Evolutionary conservation across 2,113 vertebrate species (phyloP).

Genomic region (Hippocampus zosterae): DNA sequence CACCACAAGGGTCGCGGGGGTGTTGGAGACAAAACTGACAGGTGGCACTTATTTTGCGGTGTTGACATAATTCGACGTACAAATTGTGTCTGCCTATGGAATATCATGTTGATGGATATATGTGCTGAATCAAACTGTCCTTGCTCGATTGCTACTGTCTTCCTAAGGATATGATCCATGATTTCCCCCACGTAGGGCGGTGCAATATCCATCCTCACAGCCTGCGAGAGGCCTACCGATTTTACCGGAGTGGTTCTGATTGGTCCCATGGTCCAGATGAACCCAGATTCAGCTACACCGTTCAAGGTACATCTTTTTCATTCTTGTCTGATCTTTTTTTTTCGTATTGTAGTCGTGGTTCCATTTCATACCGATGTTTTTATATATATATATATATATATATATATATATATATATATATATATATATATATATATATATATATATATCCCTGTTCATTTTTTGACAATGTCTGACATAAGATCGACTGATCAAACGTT

Average conservation of each 20-base stretch:
- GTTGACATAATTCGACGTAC: not conserved
- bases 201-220: constrained; percentile 86
- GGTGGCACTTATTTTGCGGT: not conserved
- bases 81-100: not conserved
- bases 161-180: constrained; percentile 14
- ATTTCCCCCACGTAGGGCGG: constrained; percentile 78
- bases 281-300: constrained; percentile 86
- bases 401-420: too few relatives aligned
- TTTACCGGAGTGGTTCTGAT: constrained; percentile 89
- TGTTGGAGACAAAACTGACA: not conserved
- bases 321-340: not conserved
- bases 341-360: not conserved
- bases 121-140: not conserved
- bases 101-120: not conserved
- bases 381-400: too few relatives aligned
- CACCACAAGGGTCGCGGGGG: too few relatives aligned
- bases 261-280: constrained; percentile 86
- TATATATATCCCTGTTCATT: not conserved
- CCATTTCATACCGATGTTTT: not conserved
- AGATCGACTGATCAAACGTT: not conserved
- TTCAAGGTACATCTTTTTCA: constrained; percentile 79
- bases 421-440: too few relatives aligned
- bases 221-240: constrained; percentile 79
- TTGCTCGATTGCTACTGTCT: not conserved
- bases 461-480: not conserved